Percentiles rank a stretch among this genome's conserved stretches.
These are phyloP conservation scores for Meiosimyza decipiens DNA, from an alignment of 2,888 invertebrate genomes.

Conservation along the genomic window DNA sequence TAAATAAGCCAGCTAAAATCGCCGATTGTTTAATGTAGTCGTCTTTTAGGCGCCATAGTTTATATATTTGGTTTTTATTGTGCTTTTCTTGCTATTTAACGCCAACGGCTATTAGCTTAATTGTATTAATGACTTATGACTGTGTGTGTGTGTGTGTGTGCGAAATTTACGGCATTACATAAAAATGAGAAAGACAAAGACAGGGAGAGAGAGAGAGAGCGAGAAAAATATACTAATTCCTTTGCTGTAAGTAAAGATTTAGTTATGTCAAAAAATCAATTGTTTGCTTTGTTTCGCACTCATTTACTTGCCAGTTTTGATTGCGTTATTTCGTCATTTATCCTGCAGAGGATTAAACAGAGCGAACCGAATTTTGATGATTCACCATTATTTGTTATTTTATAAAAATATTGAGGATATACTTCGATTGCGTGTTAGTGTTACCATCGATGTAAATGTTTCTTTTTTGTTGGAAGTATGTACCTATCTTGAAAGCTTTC, in stretches of 20 bases:
- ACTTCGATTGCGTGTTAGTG: constrained; percentile 2
- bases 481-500: no score
- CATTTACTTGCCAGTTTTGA: neutral
- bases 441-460: neutral
- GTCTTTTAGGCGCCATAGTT: constrained; percentile 11
- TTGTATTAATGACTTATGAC: neutral
- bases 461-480: neutral
- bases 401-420: no score
- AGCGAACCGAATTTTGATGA: constrained; percentile 5
- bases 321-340: neutral
- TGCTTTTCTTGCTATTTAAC: neutral
- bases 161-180: neutral
- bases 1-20: no score
- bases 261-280: neutral
- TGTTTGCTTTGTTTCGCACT: neutral
- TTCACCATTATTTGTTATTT: constrained; percentile 1
- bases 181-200: no score
- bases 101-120: constrained; percentile 13
- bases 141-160: neutral
- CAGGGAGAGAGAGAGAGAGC: no score
- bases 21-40: neutral
- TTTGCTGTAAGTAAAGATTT: neutral
- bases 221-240: neutral
- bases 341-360: neutral
- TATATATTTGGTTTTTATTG: neutral